Evolutionary conservation across 2,888 invertebrate species (phyloP).

Genomic region (Lamellibrachia columna): DNA sequence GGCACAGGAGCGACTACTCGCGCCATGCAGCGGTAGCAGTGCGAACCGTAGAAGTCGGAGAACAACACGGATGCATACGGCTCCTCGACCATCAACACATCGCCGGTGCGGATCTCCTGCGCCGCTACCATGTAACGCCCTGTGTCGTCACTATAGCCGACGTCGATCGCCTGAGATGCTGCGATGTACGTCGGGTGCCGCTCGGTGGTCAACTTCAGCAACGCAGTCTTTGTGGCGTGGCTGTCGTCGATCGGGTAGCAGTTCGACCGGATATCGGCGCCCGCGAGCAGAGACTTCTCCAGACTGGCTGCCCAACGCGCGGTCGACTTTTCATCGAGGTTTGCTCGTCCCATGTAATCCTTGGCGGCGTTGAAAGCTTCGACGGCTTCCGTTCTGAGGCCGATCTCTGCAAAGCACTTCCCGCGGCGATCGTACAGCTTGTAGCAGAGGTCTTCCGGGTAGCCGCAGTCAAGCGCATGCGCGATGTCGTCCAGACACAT

Average conservation of each 20-base stretch:
- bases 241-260: background rate
- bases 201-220: slow-evolving; percentile 18
- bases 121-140: slow-evolving; percentile 55
- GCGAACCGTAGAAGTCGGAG: slow-evolving; percentile 69
- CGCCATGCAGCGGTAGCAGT: slow-evolving; percentile 75
- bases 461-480: slow-evolving; percentile 68
- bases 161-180: slow-evolving; percentile 26
- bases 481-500: slow-evolving; percentile 57
- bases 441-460: slow-evolving; percentile 73
- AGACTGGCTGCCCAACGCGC: slow-evolving; percentile 33
- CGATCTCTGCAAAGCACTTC: slow-evolving; percentile 73
- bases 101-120: slow-evolving; percentile 70
- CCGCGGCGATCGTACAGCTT: slow-evolving; percentile 76
- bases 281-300: slow-evolving; percentile 29
- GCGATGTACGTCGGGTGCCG: background rate
- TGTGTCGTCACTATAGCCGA: slow-evolving; percentile 45
- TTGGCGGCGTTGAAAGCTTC: slow-evolving; percentile 50
- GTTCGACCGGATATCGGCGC: background rate
- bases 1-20: slow-evolving; percentile 33
- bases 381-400: slow-evolving; percentile 65
- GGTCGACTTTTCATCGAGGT: slow-evolving; percentile 38
- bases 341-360: slow-evolving; percentile 37
- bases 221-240: background rate
- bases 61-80: slow-evolving; percentile 82
- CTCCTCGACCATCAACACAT: slow-evolving; percentile 80